Percentiles rank a stretch among this genome's conserved stretches.
These are phyloP conservation scores for Conger conger DNA, from an alignment of 2,113 vertebrate genomes.

Conservation along the genomic window DNA sequence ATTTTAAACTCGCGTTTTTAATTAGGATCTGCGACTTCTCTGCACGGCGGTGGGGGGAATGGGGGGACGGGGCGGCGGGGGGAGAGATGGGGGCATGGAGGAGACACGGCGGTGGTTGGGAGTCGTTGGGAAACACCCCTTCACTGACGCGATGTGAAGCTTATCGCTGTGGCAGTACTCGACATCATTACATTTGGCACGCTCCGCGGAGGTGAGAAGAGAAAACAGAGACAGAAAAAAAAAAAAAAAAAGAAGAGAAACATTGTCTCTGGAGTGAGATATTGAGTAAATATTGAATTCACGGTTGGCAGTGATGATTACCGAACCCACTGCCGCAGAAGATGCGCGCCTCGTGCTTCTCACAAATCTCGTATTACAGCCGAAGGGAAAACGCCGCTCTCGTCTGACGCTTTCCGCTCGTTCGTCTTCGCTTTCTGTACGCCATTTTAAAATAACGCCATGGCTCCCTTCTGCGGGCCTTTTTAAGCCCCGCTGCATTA, in stretches of 20 bases:
- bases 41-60: neutral
- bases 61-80: no score
- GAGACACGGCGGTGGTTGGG: no score
- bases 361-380: neutral
- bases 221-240: neutral
- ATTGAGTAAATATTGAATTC: slow-evolving; percentile 5
- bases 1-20: slow-evolving; percentile 7
- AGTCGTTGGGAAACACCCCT: neutral
- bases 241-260: neutral
- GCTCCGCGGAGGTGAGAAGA: neutral
- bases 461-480: neutral
- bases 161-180: neutral
- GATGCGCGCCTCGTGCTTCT: neutral
- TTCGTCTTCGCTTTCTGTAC: neutral
- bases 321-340: neutral
- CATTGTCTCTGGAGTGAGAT: neutral
- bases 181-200: neutral
- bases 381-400: neutral
- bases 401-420: neutral
- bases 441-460: neutral
- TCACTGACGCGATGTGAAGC: neutral
- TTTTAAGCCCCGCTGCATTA: neutral
- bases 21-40: slow-evolving; percentile 17
- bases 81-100: no score
- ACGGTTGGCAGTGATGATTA: neutral